These are phyloP conservation scores for Hystrix brachyura DNA, from an alignment of 2,113 vertebrate species.

Conservation along the genomic window DNA sequence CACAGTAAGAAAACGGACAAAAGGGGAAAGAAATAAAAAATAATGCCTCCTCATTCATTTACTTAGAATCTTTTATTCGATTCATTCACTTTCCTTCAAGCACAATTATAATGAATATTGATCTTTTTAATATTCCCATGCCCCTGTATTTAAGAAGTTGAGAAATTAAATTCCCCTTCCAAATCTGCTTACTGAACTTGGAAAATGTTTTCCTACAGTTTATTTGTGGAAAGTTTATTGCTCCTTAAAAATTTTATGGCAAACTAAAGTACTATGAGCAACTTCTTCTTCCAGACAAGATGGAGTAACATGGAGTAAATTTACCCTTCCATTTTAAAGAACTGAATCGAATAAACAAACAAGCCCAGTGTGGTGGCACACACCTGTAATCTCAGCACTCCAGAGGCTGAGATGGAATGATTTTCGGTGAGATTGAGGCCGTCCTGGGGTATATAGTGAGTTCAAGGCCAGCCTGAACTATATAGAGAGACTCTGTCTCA, in stretches of 20 bases:
- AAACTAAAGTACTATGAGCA: constrained; percentile 57
- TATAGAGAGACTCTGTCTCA: neutral
- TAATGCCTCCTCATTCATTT: constrained; percentile 7
- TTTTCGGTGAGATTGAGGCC: neutral
- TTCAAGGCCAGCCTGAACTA: neutral
- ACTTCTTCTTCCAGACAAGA: constrained; percentile 59
- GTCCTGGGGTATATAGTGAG: neutral
- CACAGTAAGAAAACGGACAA: constrained; percentile 28
- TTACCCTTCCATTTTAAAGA: constrained; percentile 6
- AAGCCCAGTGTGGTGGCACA: neutral
- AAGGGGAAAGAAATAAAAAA: constrained; percentile 23
- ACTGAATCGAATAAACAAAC: constrained; percentile 17
- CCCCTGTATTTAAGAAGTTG: constrained; percentile 39
- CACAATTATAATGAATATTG: constrained; percentile 20
- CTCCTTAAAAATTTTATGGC: constrained; percentile 39
- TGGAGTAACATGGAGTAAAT: constrained; percentile 35
- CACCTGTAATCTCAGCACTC: neutral
- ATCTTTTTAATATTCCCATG: constrained; percentile 35
- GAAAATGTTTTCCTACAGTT: constrained; percentile 59
- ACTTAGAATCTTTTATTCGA: constrained; percentile 34
- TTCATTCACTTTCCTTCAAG: constrained; percentile 59
- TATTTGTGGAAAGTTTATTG: constrained; percentile 53
- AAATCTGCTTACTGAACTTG: constrained; percentile 53
- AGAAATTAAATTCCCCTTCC: constrained; percentile 23
- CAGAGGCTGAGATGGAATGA: neutral